Evolutionary conservation across 2,797 vertebrate species (phyloP), one percentile per base, ranked within the genome.

Genomic region (Chelmon rostratus): DNA sequence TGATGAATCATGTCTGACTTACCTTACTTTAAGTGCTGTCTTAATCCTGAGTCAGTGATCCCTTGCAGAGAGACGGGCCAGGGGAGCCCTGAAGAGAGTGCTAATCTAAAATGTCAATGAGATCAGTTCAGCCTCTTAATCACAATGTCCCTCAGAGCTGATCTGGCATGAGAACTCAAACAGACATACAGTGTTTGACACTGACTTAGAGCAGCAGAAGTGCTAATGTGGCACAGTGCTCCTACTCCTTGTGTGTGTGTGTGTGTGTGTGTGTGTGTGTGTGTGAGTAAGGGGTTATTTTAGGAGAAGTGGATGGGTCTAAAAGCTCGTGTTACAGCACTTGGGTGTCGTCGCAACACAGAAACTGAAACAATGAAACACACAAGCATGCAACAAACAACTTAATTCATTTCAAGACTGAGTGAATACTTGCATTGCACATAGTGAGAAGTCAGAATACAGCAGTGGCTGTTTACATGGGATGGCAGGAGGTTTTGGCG

Each of bases 211-310:
- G 44, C 47, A 52, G 57, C 78, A 79, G 46, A 65, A 64, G 73
- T 79, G 82, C 69, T 78, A 82, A 88, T 82, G 67, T 81, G 71
- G 53, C 25, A 53, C 56, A 53, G 49, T 74, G 82, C 42, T 11
- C 74, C 35, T 67, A 33, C 50, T 67, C 38, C 54, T 31, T 70
- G 59, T 68, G 54, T 75, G 63, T 77, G 59, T 56, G 62, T 61
- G 37, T 33, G 63, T 23, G 63, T 57, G 64, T 35, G 25, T 68
- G 42, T 62, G 63, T 68, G 56, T 72, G 59, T 74, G 58, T 79
- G 58, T 54, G 68, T 65, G 44, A 76, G 42, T 19, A 76, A 72
- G 46, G 62, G 82, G 88, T 93, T 95, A 95, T 95, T 95, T 95
- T 94, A 73, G 86, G 94, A 88, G 88, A 90, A 91, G 88, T 72